Base-by-base conservation (phyloP, 2,113 vertebrate genomes). In the Pygoscelis adeliae region DNA sequence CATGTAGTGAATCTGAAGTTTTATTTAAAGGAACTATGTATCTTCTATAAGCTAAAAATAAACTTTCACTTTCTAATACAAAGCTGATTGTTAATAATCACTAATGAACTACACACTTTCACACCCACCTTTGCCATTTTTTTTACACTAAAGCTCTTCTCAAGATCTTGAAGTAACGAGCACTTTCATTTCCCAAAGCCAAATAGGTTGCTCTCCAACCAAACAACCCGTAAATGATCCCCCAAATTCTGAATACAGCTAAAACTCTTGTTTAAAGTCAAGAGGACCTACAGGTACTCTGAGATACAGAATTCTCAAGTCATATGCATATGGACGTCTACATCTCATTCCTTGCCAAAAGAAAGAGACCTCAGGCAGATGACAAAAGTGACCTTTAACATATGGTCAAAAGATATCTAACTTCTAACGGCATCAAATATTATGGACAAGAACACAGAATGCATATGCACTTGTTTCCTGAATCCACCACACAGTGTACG, bases 221-320 rank as follows among this genome's bases (percentile, higher is more conserved):
- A 86, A 91, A 40, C 27, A 46, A 63, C 6, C 47, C 5, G 1
- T 46, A 89, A 67, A 22, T 32, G 34, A 92, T 49, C 18, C 9
- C 40, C 13, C 46, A 52, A 42, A 85, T 69, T 83, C 50, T 50
- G 73, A 89, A 70, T 15, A 59, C 30, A 69, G 26, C 42, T 65
- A 87, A 61, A 93, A 93, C 26, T 70, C 47, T 12, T 84, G 11
- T 72, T 94, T 73, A 53, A 84, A 89, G 72, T 61, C 44, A 94
- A 72, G 21, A 79, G 6, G 34, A 87, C 7, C 20, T 69, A 50
- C 9, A 81, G 16, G 15, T 73, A 65, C 16, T 58, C 27, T 34
- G 46, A 25, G 27, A 69, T 10, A 61, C 34, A 70, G 32, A 95
- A 80, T 66, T 86, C 32, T 21, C 29, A 82, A 53, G 29, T 76